Conservation (phyloP, 2,113 vertebrate genomes). For the Rostratula benghalensis region DNA sequence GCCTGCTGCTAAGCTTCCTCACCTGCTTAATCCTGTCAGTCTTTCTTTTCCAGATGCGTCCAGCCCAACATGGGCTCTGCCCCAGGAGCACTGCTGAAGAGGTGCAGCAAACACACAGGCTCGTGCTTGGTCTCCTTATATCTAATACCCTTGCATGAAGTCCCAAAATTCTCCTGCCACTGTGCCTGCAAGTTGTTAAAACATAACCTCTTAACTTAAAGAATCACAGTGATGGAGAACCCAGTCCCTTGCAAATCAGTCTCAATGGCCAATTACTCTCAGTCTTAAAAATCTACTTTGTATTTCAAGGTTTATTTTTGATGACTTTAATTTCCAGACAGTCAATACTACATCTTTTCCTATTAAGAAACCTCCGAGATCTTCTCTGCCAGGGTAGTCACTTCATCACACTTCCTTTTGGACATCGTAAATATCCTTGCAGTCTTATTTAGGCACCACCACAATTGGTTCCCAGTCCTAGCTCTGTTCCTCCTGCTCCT, state of each 20-base stretch:
- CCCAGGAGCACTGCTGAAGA: not conserved
- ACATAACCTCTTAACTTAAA: not conserved
- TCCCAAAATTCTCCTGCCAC: not conserved
- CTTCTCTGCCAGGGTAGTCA: not conserved
- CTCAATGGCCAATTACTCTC: not conserved
- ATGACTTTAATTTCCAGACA: not conserved
- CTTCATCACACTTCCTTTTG: not conserved
- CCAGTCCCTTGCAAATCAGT: not conserved
- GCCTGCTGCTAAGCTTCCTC: not conserved
- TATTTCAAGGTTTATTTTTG: not conserved
- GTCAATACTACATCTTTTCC: not conserved
- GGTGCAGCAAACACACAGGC: too few relatives aligned
- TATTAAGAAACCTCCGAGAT: not conserved
- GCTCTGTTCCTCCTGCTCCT: not conserved
- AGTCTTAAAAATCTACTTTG: not conserved
- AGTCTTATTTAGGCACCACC: not conserved
- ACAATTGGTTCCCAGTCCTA: not conserved
- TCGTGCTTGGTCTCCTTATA: not conserved
- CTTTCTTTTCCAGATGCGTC: not conserved
- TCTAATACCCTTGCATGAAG: not conserved
- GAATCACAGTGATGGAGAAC: not conserved
- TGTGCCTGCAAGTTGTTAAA: not conserved
- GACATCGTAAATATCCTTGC: not conserved
- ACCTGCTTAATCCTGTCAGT: not conserved
- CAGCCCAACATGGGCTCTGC: not conserved